Evolutionary conservation across 2,888 invertebrate species (phyloP).

Genomic region (Junonia oenone): DNA sequence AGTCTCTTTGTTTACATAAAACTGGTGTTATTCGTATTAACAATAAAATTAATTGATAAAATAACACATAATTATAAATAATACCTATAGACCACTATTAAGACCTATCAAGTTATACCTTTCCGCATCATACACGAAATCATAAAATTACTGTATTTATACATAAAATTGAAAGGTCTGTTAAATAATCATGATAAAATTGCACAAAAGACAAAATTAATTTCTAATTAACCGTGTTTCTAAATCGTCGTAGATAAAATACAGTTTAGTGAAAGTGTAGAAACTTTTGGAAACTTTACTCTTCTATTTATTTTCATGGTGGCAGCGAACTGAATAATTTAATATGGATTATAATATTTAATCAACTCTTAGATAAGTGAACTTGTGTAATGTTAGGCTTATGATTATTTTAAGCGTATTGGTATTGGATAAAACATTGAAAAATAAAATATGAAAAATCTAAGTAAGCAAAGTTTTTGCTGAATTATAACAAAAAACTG

Average conservation of each 20-base stretch:
- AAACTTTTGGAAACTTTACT: conserved; percentile 18
- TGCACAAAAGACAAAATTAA: conserved; percentile 3
- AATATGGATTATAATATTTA: conserved; percentile 10
- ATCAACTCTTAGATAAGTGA: conserved; percentile 15
- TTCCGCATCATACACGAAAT: neutral
- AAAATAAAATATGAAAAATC: no score
- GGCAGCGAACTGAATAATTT: conserved; percentile 27
- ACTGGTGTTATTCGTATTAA: neutral
- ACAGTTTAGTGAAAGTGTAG: neutral
- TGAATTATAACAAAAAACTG: no score
- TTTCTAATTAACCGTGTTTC: neutral
- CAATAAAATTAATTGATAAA: neutral
- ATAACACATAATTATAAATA: neutral
- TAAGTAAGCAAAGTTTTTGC: no score
- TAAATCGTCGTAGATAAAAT: neutral
- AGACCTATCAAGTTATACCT: neutral
- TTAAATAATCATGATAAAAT: neutral
- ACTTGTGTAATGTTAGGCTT: conserved; percentile 6
- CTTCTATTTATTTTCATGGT: conserved; percentile 3
- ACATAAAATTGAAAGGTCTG: neutral
- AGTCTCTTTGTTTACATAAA: neutral
- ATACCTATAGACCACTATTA: neutral
- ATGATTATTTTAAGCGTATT: neutral
- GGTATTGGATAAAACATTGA: neutral
- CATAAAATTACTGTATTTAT: neutral